A percentile compares a stretch with the other conserved stretches of the same genome.
Evolutionary conservation across 2,797 vertebrate genomes (phyloP).

Genomic region (Sebastes minor): DNA sequence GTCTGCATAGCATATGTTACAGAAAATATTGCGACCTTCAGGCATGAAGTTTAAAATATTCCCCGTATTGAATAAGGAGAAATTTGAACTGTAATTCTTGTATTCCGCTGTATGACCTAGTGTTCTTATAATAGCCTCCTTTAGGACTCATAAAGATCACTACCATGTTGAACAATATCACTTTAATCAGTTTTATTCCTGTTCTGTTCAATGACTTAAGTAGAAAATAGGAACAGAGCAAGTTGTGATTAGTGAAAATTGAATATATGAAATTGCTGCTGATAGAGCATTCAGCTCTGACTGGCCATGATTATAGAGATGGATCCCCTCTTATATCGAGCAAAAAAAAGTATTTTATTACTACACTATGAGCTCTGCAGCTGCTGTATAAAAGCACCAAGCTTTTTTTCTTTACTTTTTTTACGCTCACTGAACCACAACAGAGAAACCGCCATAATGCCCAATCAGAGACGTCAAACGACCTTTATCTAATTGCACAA

Average conservation of each 20-base stretch:
- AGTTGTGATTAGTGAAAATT: constrained; percentile 62
- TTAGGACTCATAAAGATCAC: constrained; percentile 4
- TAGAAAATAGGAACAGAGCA: constrained; percentile 29
- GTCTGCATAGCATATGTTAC: not conserved
- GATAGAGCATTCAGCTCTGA: constrained; percentile 52
- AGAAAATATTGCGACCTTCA: not conserved
- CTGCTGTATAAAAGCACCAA: constrained; percentile 1
- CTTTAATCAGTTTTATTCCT: constrained; percentile 27
- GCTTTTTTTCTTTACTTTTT: constrained; percentile 1
- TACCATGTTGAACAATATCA: constrained; percentile 26
- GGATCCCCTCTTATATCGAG: constrained; percentile 44
- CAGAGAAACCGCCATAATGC: constrained; percentile 7
- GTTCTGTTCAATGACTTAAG: constrained; percentile 23
- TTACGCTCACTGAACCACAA: not conserved
- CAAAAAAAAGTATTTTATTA: constrained; percentile 30
- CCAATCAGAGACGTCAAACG: constrained; percentile 28
- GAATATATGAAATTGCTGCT: constrained; percentile 52
- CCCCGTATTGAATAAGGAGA: not conserved
- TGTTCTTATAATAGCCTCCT: constrained; percentile 2
- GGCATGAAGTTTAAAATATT: not conserved
- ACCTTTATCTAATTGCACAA: constrained; percentile 41
- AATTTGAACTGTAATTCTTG: not conserved
- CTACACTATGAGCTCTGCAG: not conserved
- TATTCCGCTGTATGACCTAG: not conserved
- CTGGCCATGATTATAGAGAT: constrained; percentile 52